These are phyloP conservation scores for Hydra vulgaris DNA, from an alignment of 30 jellyfish, hydroid and myxozoan genomes.

Conservation along the genomic window DNA sequence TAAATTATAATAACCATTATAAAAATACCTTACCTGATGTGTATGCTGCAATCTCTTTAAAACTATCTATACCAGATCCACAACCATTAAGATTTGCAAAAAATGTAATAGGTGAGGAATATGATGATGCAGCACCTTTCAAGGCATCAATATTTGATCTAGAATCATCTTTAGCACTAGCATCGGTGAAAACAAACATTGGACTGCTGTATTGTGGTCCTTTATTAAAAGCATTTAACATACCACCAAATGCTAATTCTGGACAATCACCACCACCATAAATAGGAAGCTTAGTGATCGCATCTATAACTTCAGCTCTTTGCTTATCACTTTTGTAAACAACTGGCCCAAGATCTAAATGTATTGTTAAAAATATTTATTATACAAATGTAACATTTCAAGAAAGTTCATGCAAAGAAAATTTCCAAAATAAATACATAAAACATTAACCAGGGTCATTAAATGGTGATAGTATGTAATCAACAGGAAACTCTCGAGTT, in stretches of 20 bases:
- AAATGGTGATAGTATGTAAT: constrained; percentile 66
- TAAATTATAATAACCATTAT: no score
- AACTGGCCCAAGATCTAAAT: constrained; percentile 63
- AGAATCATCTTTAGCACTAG: constrained; percentile 68
- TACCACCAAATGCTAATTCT: constrained; percentile 71
- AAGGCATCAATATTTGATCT: constrained; percentile 31
- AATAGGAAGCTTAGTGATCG: constrained; percentile 31
- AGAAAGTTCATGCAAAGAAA: no score
- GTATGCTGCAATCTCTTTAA: constrained; percentile 52
- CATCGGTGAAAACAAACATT: constrained; percentile 92
- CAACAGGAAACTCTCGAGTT: constrained; percentile 49
- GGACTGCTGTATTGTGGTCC: constrained; percentile 63
- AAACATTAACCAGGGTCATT: constrained; percentile 92
- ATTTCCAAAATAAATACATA: no score
- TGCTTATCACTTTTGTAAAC: constrained; percentile 36
- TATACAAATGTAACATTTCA: no score
- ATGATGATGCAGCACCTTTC: constrained; percentile 36
- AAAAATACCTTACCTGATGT: constrained; percentile 84
- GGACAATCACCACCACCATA: constrained; percentile 87
- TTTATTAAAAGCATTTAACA: constrained; percentile 57
- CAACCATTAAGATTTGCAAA: constrained; percentile 51
- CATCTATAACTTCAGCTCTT: constrained; percentile 33
- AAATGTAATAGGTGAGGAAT: constrained; percentile 39
- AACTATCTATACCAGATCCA: constrained; percentile 60
- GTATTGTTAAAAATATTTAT: no score